Evolutionary conservation across 1,140 invertebrate species (phyloP), one percentile per base, ranked within the genome.

Genomic region (Saccostrea echinata): DNA sequence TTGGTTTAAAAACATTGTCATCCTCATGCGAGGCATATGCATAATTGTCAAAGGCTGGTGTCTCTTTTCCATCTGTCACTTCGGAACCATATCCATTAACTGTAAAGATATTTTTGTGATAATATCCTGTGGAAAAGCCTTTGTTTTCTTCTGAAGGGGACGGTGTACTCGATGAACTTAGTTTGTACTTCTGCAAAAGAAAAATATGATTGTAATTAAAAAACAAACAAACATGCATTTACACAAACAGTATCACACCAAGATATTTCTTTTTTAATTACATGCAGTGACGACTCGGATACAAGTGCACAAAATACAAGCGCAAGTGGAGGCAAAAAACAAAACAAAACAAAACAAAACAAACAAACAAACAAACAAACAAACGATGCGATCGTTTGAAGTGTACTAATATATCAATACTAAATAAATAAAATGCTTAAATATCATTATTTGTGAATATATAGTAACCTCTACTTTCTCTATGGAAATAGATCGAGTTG

Each of bases 121-220:
- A 84, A 57, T 27, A 84, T 84, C 83, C 83, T 61, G 57, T 30
- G 21, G 83, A 84, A 57, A 84, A 84, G 9, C 55, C 53, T 57
- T 84, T 84, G 53, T 84, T 57, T 84, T 84, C 83, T 30, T 84
- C 83, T 30, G 83, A 84, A 33, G 83, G 83, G n/a, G 83, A 84
- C 2, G 83, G 83, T 13, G 83, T 84, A 57, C 11, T 57, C 6
- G 83, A 55, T 1, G 52, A 27, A 33, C 83, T 84, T 30, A 84
- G 4, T 61, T 33, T 84, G 83, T 84, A 84, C 43, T 84, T 84
- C 83, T 84, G 55, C n/a, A 84, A 84, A 13, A 57, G 13, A 61
- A 57, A 57, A 84, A 51, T 3, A 43, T 8, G 43, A 43, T 43
- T 43, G 43, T 4, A 8, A 8, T 43, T 43, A 43, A 43, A 43